These are phyloP conservation scores for Parotocinclus haroldoi DNA, from an alignment of 2,797 vertebrate species.

Conservation along the genomic window DNA sequence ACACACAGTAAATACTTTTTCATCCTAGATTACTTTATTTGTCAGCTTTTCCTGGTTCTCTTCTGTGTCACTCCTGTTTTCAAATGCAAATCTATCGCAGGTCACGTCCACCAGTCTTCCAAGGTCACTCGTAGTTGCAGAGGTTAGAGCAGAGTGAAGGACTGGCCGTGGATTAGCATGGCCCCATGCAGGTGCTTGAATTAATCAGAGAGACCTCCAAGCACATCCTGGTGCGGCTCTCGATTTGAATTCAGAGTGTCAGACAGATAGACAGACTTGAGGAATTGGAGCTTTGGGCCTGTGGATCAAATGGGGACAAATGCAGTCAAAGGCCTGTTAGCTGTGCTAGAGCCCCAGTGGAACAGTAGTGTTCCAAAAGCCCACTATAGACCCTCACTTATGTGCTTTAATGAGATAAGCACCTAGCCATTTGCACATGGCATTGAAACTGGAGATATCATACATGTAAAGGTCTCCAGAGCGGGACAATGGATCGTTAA, in stretches of 20 bases:
- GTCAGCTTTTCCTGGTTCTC: conserved; percentile 26
- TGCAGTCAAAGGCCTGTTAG: conserved; percentile 67
- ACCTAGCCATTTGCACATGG: conserved; percentile 75
- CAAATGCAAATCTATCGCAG: conserved; percentile 89
- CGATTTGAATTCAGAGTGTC: conserved; percentile 84
- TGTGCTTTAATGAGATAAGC: conserved; percentile 88
- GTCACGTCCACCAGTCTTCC: conserved; percentile 63
- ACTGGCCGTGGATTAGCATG: conserved; percentile 84
- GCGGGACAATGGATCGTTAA: conserved; percentile 23
- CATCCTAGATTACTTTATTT: conserved; percentile 38
- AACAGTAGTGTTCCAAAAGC: conserved; percentile 78
- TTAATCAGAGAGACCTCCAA: conserved; percentile 73
- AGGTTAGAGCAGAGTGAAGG: conserved; percentile 73
- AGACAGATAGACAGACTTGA: conserved; percentile 70
- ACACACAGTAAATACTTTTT: neutral
- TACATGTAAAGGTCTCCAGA: conserved; percentile 54
- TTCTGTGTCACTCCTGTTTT: conserved; percentile 79
- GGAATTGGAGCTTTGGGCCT: conserved; percentile 75
- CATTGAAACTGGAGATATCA: conserved; percentile 34
- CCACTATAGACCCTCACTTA: conserved; percentile 82
- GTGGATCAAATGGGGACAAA: conserved; percentile 75
- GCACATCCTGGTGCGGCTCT: conserved; percentile 62
- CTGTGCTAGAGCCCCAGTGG: conserved; percentile 61
- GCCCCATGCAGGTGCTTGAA: conserved; percentile 79
- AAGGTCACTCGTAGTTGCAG: conserved; percentile 95